Percentiles rank a stretch among this genome's conserved stretches.
Conservation (phyloP, 2,888 invertebrate species). For the Drosophila histrio region DNA sequence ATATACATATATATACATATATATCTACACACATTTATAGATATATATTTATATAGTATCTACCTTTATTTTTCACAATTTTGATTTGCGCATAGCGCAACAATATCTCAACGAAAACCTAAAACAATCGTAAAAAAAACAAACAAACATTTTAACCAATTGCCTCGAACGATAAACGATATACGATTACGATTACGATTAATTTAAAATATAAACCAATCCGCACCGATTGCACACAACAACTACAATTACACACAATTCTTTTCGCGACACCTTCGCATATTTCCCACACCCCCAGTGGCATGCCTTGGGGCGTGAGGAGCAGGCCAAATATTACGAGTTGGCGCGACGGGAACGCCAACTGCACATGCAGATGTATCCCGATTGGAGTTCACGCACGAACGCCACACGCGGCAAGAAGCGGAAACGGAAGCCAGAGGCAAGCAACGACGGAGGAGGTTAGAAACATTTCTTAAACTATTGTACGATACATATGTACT, state of each 20-base stretch:
- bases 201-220: slow-evolving; percentile 13
- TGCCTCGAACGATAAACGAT: slow-evolving; percentile 12
- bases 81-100: slow-evolving; percentile 43
- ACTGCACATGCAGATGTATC: slow-evolving; percentile 99
- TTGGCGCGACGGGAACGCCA: slow-evolving; percentile 99
- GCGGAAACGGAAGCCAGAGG: slow-evolving; percentile 99
- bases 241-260: slow-evolving; percentile 10
- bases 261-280: slow-evolving; percentile 32
- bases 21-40: background rate
- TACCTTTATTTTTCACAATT: slow-evolving; percentile 53
- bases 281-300: slow-evolving; percentile 87
- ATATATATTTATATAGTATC: slow-evolving; percentile 8
- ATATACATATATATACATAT: background rate
- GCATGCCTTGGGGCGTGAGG: slow-evolving; percentile 99
- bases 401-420: slow-evolving; percentile 99
- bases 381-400: slow-evolving; percentile 99
- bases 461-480: slow-evolving; percentile 84
- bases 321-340: slow-evolving; percentile 99
- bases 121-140: background rate
- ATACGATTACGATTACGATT: background rate
- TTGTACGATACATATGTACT: slow-evolving; percentile 45
- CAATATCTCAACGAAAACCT: background rate
- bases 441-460: slow-evolving; percentile 94
- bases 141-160: slow-evolving; percentile 7
- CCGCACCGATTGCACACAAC: slow-evolving; percentile 13